phyloP scores from a whole-genome alignment of 2,888 invertebrate genomes.

The Aromia moschata region DNA sequence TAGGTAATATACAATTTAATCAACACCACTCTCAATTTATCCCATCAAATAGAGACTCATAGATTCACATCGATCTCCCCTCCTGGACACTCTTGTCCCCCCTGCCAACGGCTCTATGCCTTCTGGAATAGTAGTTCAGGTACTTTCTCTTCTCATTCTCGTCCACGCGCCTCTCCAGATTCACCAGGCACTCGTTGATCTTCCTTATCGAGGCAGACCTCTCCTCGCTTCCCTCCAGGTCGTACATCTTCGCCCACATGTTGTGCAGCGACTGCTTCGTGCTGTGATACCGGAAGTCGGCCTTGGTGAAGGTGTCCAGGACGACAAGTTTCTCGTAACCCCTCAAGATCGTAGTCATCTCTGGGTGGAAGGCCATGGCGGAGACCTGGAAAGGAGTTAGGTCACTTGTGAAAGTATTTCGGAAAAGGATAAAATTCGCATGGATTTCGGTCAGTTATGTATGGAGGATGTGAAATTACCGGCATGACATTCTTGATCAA shows the following conservation, averaged over 20 bases:
- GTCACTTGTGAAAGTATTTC: neutral
- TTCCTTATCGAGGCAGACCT: slow-evolving; percentile 38
- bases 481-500: too few relatives aligned
- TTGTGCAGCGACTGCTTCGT: slow-evolving; percentile 44
- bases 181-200: slow-evolving; percentile 40
- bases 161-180: slow-evolving; percentile 40
- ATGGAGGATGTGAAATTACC: too few relatives aligned
- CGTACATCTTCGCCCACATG: slow-evolving; percentile 43
- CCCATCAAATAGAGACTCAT: too few relatives aligned
- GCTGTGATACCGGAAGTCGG: slow-evolving; percentile 44
- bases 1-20: too few relatives aligned
- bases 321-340: slow-evolving; percentile 36
- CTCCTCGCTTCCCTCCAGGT: slow-evolving; percentile 38
- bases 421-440: too few relatives aligned
- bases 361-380: slow-evolving; percentile 3
- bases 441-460: too few relatives aligned
- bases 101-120: neutral
- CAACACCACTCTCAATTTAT: too few relatives aligned
- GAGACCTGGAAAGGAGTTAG: neutral
- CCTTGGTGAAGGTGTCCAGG: slow-evolving; percentile 37
- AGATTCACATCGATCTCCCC: neutral
- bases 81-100: neutral
- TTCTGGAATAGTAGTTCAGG: slow-evolving; percentile 37
- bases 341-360: slow-evolving; percentile 18
- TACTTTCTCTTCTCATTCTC: slow-evolving; percentile 46